Evolutionary conservation across 2,113 vertebrate species (phyloP).

Genomic region (Brachyistius frenatus): DNA sequence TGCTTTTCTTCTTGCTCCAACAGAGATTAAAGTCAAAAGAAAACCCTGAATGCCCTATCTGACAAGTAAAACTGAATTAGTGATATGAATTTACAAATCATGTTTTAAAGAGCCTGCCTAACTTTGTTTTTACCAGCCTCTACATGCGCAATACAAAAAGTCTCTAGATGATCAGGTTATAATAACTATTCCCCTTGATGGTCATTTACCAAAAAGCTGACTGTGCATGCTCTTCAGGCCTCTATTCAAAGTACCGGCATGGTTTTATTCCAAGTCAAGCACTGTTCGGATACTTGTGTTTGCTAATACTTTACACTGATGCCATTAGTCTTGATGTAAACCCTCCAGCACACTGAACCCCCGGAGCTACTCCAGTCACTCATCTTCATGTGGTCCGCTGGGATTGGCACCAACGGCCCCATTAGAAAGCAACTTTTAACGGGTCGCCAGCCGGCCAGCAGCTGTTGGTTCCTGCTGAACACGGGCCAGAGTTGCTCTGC

Average conservation of each 20-base stretch:
- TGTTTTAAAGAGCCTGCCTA: too few species aligned
- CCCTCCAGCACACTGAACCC: slow-evolving; percentile 27
- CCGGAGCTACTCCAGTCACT: slow-evolving; percentile 38
- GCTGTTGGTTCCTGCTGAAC: slow-evolving; percentile 56
- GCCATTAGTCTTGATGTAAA: slow-evolving; percentile 11
- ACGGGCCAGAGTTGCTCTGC: slow-evolving; percentile 8
- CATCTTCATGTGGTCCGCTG: slow-evolving; percentile 59
- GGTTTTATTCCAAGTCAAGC: neutral
- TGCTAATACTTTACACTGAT: slow-evolving; percentile 13
- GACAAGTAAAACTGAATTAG: too few species aligned
- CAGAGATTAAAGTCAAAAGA: too few species aligned
- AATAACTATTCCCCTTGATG: too few species aligned
- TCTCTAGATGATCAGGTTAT: too few species aligned
- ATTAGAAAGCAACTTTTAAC: slow-evolving; percentile 62
- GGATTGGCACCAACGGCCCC: slow-evolving; percentile 35
- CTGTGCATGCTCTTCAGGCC: too few species aligned
- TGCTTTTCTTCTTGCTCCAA: too few species aligned
- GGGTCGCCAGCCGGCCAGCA: slow-evolving; percentile 57
- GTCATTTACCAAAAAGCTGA: too few species aligned
- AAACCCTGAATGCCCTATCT: too few species aligned
- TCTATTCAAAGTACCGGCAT: neutral
- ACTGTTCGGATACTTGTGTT: slow-evolving; percentile 9
- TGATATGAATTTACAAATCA: too few species aligned
- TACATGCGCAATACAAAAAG: too few species aligned
- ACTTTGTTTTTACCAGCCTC: too few species aligned